A percentile compares a stretch with the other conserved stretches of the same genome.
Conservation (phyloP, 2,888 invertebrate genomes). For the Megalurothrips usitatus region DNA sequence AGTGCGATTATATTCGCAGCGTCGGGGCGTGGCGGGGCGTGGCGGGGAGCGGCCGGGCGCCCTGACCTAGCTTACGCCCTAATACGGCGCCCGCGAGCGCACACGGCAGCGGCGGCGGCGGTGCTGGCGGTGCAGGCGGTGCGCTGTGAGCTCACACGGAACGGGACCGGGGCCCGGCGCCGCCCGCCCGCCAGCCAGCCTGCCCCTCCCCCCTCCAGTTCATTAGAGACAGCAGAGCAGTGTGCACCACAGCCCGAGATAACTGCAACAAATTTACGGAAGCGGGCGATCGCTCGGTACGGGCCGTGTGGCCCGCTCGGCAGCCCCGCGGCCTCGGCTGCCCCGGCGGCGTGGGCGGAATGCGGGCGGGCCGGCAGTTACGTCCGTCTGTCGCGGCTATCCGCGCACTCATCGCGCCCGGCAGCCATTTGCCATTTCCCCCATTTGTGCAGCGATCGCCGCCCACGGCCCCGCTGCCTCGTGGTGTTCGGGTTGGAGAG, state of each 20-base stretch:
- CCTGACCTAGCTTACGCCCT: constrained; percentile 24
- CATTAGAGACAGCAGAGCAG: not conserved
- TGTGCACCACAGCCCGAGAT: not conserved
- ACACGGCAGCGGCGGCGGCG: too few relatives aligned
- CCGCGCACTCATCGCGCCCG: too few relatives aligned
- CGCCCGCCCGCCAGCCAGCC: not conserved
- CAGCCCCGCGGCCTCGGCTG: not conserved
- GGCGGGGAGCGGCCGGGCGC: not conserved
- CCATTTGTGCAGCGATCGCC: too few relatives aligned
- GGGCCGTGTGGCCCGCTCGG: not conserved
- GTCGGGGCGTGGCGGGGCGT: not conserved
- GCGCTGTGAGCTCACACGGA: not conserved
- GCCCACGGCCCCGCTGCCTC: too few relatives aligned
- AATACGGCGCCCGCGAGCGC: not conserved
- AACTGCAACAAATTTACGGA: constrained; percentile 11
- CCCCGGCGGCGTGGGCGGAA: too few relatives aligned
- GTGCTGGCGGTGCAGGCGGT: too few relatives aligned
- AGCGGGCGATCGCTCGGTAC: not conserved
- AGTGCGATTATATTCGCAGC: constrained; percentile 19
- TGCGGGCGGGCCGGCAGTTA: too few relatives aligned
- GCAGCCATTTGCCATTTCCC: too few relatives aligned
- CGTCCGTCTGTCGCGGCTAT: too few relatives aligned
- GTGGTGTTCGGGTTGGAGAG: too few relatives aligned
- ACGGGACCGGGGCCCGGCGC: not conserved
- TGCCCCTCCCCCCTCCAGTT: not conserved